Evolutionary conservation across 1,140 invertebrate species (phyloP).

Genomic region (Caligus rogercresseyi): DNA sequence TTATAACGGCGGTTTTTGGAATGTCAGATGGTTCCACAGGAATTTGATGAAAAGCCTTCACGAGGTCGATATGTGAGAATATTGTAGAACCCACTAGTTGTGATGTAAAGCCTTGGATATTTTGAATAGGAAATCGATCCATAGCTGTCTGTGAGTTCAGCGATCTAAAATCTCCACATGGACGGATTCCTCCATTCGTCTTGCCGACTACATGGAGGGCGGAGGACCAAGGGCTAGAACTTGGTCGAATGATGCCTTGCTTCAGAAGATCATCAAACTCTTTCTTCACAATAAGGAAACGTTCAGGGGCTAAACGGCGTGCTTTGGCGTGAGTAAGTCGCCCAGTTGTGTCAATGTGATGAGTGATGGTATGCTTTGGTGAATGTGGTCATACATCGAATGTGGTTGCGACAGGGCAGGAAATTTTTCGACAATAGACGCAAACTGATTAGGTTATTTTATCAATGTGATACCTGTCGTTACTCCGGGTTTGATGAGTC

Average conservation of each 20-base stretch:
- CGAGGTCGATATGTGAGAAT: slow-evolving; percentile 31
- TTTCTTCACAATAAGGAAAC: slow-evolving; percentile 23
- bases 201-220: slow-evolving; percentile 25
- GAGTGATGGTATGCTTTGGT: slow-evolving; percentile 3
- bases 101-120: slow-evolving; percentile 23
- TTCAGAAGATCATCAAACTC: slow-evolving; percentile 24
- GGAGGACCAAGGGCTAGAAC: slow-evolving; percentile 23
- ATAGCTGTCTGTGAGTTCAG: slow-evolving; percentile 30
- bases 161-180: slow-evolving; percentile 31
- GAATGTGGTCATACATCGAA: not conserved
- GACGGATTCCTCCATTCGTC: slow-evolving; percentile 25
- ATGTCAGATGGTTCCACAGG: no score
- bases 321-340: slow-evolving; percentile 27
- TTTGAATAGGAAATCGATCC: no score
- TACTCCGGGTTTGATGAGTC: not conserved
- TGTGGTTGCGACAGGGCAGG: not conserved
- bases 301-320: slow-evolving; percentile 26
- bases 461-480: not conserved
- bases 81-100: slow-evolving; percentile 18
- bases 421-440: not conserved
- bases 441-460: not conserved
- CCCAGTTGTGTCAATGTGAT: no score
- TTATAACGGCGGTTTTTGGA: no score
- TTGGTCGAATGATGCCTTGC: slow-evolving; percentile 22
- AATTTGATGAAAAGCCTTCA: no score